These are phyloP conservation scores for Drosophila emarginata DNA, from an alignment of 2,888 invertebrate species.

Conservation along the genomic window DNA sequence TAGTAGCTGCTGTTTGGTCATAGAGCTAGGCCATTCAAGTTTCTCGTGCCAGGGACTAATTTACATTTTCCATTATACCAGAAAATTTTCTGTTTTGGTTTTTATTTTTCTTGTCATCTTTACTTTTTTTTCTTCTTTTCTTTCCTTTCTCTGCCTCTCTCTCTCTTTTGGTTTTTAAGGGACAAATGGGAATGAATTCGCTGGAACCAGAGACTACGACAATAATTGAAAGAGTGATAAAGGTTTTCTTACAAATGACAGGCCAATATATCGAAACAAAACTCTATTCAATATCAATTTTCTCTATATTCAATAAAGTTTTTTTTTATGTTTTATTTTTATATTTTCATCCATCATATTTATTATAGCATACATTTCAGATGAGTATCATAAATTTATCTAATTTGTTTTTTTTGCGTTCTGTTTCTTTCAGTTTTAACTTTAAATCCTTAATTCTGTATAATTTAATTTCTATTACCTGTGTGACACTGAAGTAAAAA, in stretches of 20 bases:
- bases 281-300: too few species aligned
- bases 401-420: too few species aligned
- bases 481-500: not conserved
- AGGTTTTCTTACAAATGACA: not conserved
- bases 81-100: slow-evolving; percentile 9
- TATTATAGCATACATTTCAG: not conserved
- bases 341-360: not conserved
- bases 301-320: too few species aligned
- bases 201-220: not conserved
- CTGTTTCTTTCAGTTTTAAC: not conserved
- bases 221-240: not conserved
- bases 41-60: slow-evolving; percentile 18
- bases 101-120: slow-evolving; percentile 8
- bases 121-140: not conserved
- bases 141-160: too few species aligned
- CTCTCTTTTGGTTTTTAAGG: not conserved
- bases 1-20: not conserved
- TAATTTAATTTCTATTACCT: slow-evolving; percentile 10
- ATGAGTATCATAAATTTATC: not conserved
- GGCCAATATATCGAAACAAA: too few species aligned
- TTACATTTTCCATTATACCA: slow-evolving; percentile 32
- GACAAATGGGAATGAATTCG: slow-evolving; percentile 2
- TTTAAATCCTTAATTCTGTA: not conserved
- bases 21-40: slow-evolving; percentile 11
- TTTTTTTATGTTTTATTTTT: too few species aligned